Percentiles rank a stretch among this genome's conserved stretches.
Evolutionary conservation across 2,797 vertebrate genomes (phyloP).

Genomic region (Danio jaintianensis): DNA sequence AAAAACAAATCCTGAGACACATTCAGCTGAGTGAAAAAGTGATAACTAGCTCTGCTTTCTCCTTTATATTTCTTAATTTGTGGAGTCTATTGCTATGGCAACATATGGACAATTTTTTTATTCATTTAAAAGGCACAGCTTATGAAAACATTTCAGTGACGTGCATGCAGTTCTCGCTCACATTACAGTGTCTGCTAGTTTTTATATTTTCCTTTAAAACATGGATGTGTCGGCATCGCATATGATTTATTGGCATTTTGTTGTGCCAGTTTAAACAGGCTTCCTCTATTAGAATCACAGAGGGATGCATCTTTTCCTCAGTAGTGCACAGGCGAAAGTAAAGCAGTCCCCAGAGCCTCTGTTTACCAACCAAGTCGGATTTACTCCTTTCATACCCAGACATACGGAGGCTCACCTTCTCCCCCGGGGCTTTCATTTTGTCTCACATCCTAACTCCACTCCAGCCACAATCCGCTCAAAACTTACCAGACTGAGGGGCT

Average conservation of each 20-base stretch:
- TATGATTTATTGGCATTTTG: slow-evolving; percentile 78
- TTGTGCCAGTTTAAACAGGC: slow-evolving; percentile 77
- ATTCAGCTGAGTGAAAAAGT: neutral
- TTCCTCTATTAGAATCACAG: slow-evolving; percentile 78
- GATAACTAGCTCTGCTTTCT: neutral
- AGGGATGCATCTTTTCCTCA: slow-evolving; percentile 73
- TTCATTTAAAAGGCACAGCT: slow-evolving; percentile 12
- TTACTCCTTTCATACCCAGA: slow-evolving; percentile 79
- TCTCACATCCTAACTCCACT: slow-evolving; percentile 78
- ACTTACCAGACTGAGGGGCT: slow-evolving; percentile 77
- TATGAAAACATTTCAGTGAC: slow-evolving; percentile 54
- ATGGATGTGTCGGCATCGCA: slow-evolving; percentile 55
- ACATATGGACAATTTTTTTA: neutral
- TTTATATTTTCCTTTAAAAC: slow-evolving; percentile 13
- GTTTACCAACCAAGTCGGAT: slow-evolving; percentile 85
- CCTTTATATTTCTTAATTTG: neutral
- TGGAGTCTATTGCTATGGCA: slow-evolving; percentile 22
- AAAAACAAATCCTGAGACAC: neutral
- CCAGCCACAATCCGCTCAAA: slow-evolving; percentile 80
- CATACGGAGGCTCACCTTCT: slow-evolving; percentile 79
- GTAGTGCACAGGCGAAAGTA: slow-evolving; percentile 76
- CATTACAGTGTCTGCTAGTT: slow-evolving; percentile 46
- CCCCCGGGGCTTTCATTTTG: slow-evolving; percentile 78
- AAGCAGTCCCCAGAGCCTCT: slow-evolving; percentile 79
- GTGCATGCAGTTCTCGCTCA: slow-evolving; percentile 22